Evolutionary conservation across 2,113 vertebrate species (phyloP), one percentile per base, ranked within the genome.

Genomic region (Vidua chalybeata): DNA sequence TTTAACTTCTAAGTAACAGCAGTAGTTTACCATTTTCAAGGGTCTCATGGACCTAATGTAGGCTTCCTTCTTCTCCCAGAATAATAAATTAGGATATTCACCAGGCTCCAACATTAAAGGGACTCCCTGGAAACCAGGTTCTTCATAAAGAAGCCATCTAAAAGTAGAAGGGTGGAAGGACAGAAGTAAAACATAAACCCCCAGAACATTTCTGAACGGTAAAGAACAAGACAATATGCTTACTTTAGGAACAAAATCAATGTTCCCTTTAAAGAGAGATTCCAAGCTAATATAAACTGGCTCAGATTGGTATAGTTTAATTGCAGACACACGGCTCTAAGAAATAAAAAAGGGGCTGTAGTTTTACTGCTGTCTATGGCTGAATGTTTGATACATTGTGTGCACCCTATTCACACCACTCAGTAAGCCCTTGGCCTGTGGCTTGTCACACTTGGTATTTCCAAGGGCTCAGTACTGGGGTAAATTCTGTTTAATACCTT

Each of bases 101-200:
- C 99, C 99, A 26, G 96, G 98, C 71, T 99, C 98, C 97, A 99
- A 93, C 90, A 99, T 98, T 51, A 98, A 98, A 48, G 99, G 95
- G 6, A 98, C 62, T 41, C 99, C 99, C 61, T 97, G 97, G 90
- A 99, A 99, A 52, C 98, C 99, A 72, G 99, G 98, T 66, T 99
- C 98, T 97, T 98, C 98, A 93, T 99, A 99, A 80, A 99, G 97
- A 64, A 99, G 94, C 99, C 99, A 99, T 72, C 99, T 99, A 77
- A 71, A 96, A 45, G 46, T 23, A 81, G 49, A 64, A 33, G 7
- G 13, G 33, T 11, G 1, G 4, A 31, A 7, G 19, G 10, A 80
- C 3, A 79, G 90, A 86, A 88, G 15, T 6, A 73, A 83, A 55
- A 74, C 41, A 46, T 92, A 43, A 94, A 79, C 23, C 1, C 19